A percentile compares a stretch with the other conserved stretches of the same genome.
Evolutionary conservation across 2,888 invertebrate genomes (phyloP).

Genomic region (Amiota mariae): DNA sequence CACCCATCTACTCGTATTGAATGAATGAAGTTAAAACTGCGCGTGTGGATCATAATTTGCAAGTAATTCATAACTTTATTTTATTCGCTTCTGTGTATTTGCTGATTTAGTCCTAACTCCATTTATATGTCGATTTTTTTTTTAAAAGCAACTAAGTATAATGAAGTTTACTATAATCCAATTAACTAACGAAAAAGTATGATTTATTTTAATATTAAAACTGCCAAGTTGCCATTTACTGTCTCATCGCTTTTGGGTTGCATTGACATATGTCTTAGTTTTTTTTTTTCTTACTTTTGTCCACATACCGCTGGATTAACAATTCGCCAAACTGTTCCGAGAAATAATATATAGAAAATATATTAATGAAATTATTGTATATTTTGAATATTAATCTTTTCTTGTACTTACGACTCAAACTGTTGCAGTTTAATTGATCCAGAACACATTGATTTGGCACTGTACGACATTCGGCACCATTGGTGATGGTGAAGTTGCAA

Average conservation of each 20-base stretch:
- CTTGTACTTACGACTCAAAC: not conserved
- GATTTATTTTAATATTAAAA: not conserved
- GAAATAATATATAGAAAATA: not conserved
- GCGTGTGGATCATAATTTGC: conserved; percentile 40
- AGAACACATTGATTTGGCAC: not conserved
- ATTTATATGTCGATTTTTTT: not conserved
- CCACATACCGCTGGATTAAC: not conserved
- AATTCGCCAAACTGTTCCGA: not conserved
- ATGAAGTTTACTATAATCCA: conserved; percentile 59
- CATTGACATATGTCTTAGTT: too few relatives aligned
- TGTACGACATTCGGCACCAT: not conserved
- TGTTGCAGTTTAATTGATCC: not conserved
- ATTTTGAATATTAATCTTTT: not conserved
- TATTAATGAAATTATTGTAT: not conserved
- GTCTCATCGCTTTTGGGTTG: not conserved
- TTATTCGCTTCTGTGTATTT: conserved; percentile 16
- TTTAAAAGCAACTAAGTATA: conserved; percentile 32
- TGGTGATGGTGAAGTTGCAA: not conserved
- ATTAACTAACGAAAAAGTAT: conserved; percentile 41
- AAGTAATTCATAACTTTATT: conserved; percentile 18
- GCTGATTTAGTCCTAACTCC: not conserved
- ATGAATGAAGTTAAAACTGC: conserved; percentile 9
- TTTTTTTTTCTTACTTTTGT: not conserved
- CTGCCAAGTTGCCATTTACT: not conserved
- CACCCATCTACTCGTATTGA: not conserved